Evolutionary conservation across 2,888 invertebrate species (phyloP).

Genomic region (Seira musarum): DNA sequence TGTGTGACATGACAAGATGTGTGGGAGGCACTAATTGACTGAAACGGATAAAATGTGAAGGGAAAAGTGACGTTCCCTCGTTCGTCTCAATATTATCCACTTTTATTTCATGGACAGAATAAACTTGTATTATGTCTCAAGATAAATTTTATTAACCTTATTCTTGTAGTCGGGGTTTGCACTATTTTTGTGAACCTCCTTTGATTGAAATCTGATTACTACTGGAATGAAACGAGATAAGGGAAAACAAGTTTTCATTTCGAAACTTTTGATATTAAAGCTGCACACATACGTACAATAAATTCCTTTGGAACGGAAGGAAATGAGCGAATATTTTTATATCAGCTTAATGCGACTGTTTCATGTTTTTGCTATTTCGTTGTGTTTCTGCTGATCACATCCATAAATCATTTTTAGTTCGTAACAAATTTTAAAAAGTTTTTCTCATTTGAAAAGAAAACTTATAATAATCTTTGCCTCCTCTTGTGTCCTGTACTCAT

Average conservation of each 20-base stretch:
- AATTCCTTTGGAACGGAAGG: neutral
- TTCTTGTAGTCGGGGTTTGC: neutral
- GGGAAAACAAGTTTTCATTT: neutral
- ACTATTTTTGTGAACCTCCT: neutral
- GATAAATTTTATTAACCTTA: slow-evolving; percentile 1
- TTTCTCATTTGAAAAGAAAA: neutral
- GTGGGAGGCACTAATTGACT: slow-evolving; percentile 68
- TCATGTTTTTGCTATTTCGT: neutral
- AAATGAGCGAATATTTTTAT: neutral
- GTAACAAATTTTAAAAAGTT: neutral
- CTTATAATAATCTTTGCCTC: neutral
- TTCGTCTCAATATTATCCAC: slow-evolving; percentile 36
- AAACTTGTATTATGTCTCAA: neutral
- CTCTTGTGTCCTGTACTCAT: neutral
- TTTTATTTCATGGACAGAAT: neutral
- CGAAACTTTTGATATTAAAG: neutral
- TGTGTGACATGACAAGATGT: slow-evolving; percentile 32
- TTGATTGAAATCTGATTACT: slow-evolving; percentile 37
- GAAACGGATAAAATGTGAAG: slow-evolving; percentile 70
- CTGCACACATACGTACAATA: neutral
- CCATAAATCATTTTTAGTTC: neutral
- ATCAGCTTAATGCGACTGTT: neutral
- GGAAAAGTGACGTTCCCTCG: slow-evolving; percentile 70
- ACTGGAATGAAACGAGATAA: neutral
- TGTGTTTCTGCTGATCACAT: neutral